phyloP scores from a whole-genome alignment of 2,113 vertebrate genomes.

The Gobius niger region DNA sequence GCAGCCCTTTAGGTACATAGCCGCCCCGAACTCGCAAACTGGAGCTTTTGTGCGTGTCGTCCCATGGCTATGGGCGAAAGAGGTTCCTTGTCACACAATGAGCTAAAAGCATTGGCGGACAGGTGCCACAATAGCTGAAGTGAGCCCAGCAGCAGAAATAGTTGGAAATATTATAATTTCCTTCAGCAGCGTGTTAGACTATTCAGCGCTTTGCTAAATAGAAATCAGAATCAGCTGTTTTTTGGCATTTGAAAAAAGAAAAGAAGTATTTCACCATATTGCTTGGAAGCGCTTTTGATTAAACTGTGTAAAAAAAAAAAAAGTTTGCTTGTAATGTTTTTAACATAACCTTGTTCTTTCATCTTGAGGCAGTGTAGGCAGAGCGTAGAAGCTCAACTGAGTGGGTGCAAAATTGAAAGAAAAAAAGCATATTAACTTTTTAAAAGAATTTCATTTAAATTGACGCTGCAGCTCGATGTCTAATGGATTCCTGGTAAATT shows the following conservation, averaged over 20 bases:
- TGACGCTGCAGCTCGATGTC: too few species aligned
- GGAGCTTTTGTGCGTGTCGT: constrained; percentile 57
- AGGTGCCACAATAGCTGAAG: constrained; percentile 51
- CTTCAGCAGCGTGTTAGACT: constrained; percentile 26
- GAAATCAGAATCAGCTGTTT: constrained; percentile 8
- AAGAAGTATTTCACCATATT: too few species aligned
- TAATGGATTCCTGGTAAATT: too few species aligned
- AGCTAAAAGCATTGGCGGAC: constrained; percentile 64
- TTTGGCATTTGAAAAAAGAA: background rate
- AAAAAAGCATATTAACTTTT: too few species aligned
- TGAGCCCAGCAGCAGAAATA: constrained; percentile 24
- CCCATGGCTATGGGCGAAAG: constrained; percentile 54
- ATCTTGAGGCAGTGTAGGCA: too few species aligned
- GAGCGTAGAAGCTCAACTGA: too few species aligned
- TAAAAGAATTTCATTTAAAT: too few species aligned
- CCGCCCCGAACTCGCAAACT: constrained; percentile 59
- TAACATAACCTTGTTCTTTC: too few species aligned
- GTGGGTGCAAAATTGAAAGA: too few species aligned
- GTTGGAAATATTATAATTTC: constrained; percentile 45
- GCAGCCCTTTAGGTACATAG: constrained; percentile 55
- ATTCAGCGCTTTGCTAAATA: constrained; percentile 30
- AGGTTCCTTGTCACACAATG: constrained; percentile 54
- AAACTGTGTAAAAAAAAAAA: too few species aligned
- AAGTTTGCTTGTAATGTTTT: too few species aligned
- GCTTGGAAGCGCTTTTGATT: too few species aligned